Conservation (phyloP, 1,140 invertebrate species). For the Euschistus heros region DNA sequence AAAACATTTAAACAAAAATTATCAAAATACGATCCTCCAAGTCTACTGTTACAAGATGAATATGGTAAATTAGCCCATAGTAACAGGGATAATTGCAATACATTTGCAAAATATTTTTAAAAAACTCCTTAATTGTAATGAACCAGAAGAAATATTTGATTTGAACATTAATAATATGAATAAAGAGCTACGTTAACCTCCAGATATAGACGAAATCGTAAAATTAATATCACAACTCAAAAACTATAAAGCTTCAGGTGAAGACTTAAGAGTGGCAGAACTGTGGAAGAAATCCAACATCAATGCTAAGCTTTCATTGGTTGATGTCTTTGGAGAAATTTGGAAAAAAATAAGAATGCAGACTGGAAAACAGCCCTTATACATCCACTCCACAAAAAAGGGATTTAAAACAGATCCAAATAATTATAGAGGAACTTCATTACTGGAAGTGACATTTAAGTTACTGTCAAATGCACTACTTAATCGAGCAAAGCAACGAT, state of each 20-base stretch:
- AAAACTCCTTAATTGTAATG: too few relatives aligned
- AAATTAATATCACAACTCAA: too few relatives aligned
- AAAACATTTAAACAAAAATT: neutral
- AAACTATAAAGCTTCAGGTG: too few relatives aligned
- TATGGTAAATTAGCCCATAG: too few relatives aligned
- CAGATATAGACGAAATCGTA: too few relatives aligned
- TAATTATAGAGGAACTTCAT: slow-evolving; percentile 23
- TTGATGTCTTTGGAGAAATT: neutral
- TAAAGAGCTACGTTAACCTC: too few relatives aligned
- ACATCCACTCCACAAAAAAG: slow-evolving; percentile 22
- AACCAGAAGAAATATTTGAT: too few relatives aligned
- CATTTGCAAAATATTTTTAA: too few relatives aligned
- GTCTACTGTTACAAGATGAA: neutral
- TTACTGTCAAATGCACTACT: slow-evolving; percentile 20
- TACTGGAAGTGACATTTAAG: slow-evolving; percentile 22
- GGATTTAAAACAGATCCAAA: slow-evolving; percentile 17
- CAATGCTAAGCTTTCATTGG: neutral
- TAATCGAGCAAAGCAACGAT: slow-evolving; percentile 16
- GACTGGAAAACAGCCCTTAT: slow-evolving; percentile 13
- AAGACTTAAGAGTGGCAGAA: too few relatives aligned
- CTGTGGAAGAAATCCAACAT: neutral
- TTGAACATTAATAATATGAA: too few relatives aligned
- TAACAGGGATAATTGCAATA: too few relatives aligned
- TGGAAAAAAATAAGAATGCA: neutral
- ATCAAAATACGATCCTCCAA: neutral